Percentiles rank a stretch among this genome's conserved stretches.
These are phyloP conservation scores for Bucco capensis DNA, from an alignment of 2,113 vertebrate species.

Conservation along the genomic window DNA sequence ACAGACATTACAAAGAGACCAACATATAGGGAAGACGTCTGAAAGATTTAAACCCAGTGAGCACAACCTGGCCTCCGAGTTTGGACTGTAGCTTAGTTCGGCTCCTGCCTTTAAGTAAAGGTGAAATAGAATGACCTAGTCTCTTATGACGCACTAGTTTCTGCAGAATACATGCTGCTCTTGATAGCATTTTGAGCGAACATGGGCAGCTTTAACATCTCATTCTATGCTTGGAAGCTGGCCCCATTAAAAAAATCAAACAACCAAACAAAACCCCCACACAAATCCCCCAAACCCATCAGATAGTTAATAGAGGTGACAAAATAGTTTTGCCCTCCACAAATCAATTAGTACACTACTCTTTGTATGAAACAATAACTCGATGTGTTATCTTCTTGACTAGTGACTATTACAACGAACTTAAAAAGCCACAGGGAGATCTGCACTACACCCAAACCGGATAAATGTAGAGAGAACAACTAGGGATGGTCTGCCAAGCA, in stretches of 20 bases:
- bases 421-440: fast-evolving
- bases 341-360: background rate
- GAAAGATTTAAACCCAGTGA: fast-evolving
- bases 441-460: fast-evolving
- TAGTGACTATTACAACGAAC: fast-evolving
- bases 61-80: background rate
- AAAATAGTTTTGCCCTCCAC: background rate
- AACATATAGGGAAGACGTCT: background rate
- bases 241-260: background rate
- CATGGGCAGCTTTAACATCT: background rate
- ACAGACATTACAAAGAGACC: background rate
- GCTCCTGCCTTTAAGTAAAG: background rate
- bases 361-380: fast-evolving
- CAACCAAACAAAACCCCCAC: background rate
- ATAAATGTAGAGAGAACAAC: fast-evolving
- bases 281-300: background rate
- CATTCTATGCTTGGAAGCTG: background rate
- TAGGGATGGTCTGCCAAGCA: background rate
- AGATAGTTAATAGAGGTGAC: too few species aligned
- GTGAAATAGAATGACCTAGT: background rate
- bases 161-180: background rate
- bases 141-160: background rate
- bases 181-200: background rate
- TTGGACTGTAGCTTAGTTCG: too few species aligned
- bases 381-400: fast-evolving